These are phyloP conservation scores for Ruditapes philippinarum DNA, from an alignment of 1,140 invertebrate species.

Conservation along the genomic window DNA sequence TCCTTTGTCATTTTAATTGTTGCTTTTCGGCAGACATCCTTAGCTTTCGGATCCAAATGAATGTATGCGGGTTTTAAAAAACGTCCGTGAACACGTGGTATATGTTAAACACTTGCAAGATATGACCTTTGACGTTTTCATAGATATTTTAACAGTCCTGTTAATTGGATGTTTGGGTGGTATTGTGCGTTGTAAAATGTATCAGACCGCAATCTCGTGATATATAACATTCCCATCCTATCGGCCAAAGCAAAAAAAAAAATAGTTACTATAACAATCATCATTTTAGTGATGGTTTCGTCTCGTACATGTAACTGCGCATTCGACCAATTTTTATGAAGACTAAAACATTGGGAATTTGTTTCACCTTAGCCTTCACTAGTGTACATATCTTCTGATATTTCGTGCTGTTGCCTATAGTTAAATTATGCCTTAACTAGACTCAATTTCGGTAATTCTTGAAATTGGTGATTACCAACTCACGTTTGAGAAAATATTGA, in stretches of 20 bases:
- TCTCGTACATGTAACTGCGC: constrained; percentile 4
- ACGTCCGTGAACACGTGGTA: background rate
- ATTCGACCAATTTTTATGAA: background rate
- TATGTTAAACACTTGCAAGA: too few species aligned
- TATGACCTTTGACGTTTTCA: background rate
- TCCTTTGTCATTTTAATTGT: constrained; percentile 8
- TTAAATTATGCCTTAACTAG: background rate
- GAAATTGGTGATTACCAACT: background rate
- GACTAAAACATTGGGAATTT: background rate
- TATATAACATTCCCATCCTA: constrained; percentile 3
- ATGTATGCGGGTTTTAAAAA: background rate
- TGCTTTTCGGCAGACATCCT: background rate
- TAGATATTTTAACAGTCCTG: constrained; percentile 1
- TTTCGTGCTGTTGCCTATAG: background rate
- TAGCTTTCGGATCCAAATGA: constrained; percentile 1
- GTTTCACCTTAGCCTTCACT: background rate
- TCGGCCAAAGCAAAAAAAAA: background rate
- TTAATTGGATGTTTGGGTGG: background rate
- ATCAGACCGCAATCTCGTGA: background rate
- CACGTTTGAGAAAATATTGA: background rate
- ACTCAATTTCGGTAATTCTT: background rate
- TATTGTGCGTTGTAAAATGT: background rate
- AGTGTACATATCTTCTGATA: background rate
- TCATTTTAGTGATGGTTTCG: background rate
- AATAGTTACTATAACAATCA: background rate